Conservation (phyloP, 2,113 vertebrate genomes). For the Erythrolamprus reginae region DNA sequence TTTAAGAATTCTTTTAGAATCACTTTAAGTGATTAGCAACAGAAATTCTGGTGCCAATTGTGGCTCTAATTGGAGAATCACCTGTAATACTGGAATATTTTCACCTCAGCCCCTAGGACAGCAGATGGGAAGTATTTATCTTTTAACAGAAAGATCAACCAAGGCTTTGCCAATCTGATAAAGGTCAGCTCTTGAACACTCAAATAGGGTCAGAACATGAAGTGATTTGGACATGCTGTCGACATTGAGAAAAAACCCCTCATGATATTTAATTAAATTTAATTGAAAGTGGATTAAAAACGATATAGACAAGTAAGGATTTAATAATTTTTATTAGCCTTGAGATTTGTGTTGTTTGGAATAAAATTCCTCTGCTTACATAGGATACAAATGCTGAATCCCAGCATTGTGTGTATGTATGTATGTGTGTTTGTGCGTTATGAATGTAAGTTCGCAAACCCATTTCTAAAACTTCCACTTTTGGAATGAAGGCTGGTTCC, state of each 20-base stretch:
- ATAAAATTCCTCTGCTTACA: neutral
- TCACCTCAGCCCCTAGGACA: conserved; percentile 1
- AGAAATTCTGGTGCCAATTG: neutral
- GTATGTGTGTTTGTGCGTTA: neutral
- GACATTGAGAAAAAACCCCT: neutral
- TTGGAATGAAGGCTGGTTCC: neutral
- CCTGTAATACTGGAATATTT: conserved; percentile 10
- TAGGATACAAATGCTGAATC: conserved; percentile 1
- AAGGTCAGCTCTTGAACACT: conserved; percentile 61
- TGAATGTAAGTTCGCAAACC: neutral
- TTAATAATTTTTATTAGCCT: neutral
- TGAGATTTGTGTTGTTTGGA: neutral
- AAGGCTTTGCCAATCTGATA: conserved; percentile 68
- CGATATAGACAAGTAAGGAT: conserved; percentile 2
- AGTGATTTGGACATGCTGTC: conserved; percentile 17
- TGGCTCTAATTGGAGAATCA: neutral
- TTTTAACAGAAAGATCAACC: conserved; percentile 57
- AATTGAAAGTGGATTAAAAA: neutral
- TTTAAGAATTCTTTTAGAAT: neutral
- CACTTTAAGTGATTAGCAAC: neutral
- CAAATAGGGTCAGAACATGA: conserved; percentile 28
- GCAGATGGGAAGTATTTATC: conserved; percentile 48
- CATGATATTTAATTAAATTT: neutral
- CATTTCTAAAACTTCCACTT: neutral
- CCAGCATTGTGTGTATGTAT: neutral